A percentile compares a stretch with the other conserved stretches of the same genome.
Evolutionary conservation across 1,140 invertebrate species (phyloP).

Genomic region (Atta cephalotes): DNA sequence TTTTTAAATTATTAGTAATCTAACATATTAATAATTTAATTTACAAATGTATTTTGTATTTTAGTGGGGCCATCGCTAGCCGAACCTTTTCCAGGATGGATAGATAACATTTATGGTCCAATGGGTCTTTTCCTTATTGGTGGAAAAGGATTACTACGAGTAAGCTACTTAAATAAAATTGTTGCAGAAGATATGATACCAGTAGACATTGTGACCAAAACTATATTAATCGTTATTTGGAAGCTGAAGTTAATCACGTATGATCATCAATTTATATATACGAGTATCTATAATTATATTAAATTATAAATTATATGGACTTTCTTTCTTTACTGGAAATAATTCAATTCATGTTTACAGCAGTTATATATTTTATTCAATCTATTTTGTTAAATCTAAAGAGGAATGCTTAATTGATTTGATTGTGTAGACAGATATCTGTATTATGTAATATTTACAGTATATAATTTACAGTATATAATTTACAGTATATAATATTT

Average conservation of each 20-base stretch:
- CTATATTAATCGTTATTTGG: slow-evolving; percentile 92
- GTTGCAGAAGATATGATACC: slow-evolving; percentile 93
- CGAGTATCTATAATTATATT: neutral
- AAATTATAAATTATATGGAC: too few relatives aligned
- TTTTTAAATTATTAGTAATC: too few relatives aligned
- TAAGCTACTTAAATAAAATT: slow-evolving; percentile 89
- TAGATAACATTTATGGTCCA: slow-evolving; percentile 98
- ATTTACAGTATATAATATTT: too few relatives aligned
- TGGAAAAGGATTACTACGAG: slow-evolving; percentile 94
- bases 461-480: too few relatives aligned
- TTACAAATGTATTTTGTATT: neutral
- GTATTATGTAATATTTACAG: too few relatives aligned
- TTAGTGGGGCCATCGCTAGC: slow-evolving; percentile 88
- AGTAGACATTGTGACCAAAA: slow-evolving; percentile 94
- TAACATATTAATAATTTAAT: neutral
- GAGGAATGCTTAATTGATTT: too few relatives aligned
- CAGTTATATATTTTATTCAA: too few relatives aligned
- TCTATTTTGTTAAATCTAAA: too few relatives aligned
- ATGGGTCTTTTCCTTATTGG: slow-evolving; percentile 91
- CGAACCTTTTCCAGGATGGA: slow-evolving; percentile 93
- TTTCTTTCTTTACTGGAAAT: too few relatives aligned
- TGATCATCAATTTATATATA: slow-evolving; percentile 63
- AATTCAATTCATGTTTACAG: too few relatives aligned
- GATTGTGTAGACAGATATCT: too few relatives aligned
- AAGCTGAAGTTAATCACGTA: slow-evolving; percentile 89